Percentiles rank a stretch among this genome's conserved stretches.
phyloP scores from a whole-genome alignment of 2,797 vertebrate genomes.

The Sylvilagus floridanus region DNA sequence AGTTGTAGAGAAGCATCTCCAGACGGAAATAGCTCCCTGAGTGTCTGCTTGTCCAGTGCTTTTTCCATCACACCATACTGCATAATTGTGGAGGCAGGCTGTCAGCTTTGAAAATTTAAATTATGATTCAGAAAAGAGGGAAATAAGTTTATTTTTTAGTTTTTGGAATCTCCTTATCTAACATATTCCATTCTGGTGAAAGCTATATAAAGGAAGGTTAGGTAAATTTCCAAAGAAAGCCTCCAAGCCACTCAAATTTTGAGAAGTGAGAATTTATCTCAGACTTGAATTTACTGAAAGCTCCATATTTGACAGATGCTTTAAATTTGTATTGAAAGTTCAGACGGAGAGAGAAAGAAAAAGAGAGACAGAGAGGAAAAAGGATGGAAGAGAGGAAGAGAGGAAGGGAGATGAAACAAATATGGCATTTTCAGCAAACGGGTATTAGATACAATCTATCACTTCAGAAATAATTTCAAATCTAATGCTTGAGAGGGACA shows the following conservation, averaged over 20 bases:
- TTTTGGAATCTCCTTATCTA: conserved; percentile 43
- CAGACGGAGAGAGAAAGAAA: not conserved
- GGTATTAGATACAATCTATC: not conserved
- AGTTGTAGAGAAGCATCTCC: not conserved
- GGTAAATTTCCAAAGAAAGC: conserved; percentile 44
- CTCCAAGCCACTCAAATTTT: not conserved
- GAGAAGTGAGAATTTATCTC: conserved; percentile 59
- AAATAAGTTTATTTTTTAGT: conserved; percentile 30
- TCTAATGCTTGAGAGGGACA: not conserved
- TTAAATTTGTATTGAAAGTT: conserved; percentile 68
- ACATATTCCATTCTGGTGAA: conserved; percentile 40
- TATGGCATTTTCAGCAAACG: not conserved
- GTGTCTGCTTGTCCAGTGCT: not conserved
- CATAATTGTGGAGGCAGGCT: conserved; percentile 7
- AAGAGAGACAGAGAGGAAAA: not conserved
- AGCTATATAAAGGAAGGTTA: conserved; percentile 47
- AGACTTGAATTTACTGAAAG: conserved; percentile 16
- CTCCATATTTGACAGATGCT: conserved; percentile 51
- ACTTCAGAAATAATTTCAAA: conserved; percentile 14
- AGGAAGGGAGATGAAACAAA: not conserved
- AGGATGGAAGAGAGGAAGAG: not conserved
- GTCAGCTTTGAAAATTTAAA: conserved; percentile 56
- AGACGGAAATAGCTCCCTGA: not conserved
- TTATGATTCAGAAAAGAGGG: conserved; percentile 44
- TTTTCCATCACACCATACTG: not conserved